phyloP scores from a whole-genome alignment of 2,797 vertebrate species.

The Helicolenus hilgendorfi region DNA sequence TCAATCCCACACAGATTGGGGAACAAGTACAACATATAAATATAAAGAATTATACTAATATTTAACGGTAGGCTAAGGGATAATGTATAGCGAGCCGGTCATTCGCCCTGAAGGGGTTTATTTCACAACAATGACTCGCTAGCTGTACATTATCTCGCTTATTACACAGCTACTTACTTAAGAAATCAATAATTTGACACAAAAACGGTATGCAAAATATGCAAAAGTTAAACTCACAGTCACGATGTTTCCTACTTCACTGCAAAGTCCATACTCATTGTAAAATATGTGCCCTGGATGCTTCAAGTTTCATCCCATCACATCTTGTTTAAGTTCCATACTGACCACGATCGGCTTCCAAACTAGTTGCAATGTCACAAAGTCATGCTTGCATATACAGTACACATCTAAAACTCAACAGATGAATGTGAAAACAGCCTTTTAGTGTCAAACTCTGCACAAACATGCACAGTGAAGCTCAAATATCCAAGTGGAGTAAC shows the following conservation, averaged over 20 bases:
- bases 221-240: not conserved
- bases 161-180: no score
- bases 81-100: fast-evolving
- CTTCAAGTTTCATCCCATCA: not conserved
- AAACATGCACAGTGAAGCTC: conserved; percentile 12
- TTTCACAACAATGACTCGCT: no score
- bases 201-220: not conserved
- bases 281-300: not conserved
- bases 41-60: not conserved
- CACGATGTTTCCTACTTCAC: not conserved
- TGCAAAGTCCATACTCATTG: not conserved
- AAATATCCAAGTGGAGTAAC: not conserved
- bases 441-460: not conserved
- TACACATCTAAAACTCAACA: not conserved
- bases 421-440: conserved; percentile 1
- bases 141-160: no score
- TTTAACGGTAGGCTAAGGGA: no score
- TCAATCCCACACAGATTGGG: not conserved
- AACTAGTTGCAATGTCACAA: not conserved
- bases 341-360: not conserved
- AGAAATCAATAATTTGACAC: no score
- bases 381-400: not conserved
- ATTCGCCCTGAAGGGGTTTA: no score
- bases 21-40: not conserved
- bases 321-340: not conserved